Base-by-base conservation (phyloP, 1,140 invertebrate species). In the Steinernema feltiae region DNA sequence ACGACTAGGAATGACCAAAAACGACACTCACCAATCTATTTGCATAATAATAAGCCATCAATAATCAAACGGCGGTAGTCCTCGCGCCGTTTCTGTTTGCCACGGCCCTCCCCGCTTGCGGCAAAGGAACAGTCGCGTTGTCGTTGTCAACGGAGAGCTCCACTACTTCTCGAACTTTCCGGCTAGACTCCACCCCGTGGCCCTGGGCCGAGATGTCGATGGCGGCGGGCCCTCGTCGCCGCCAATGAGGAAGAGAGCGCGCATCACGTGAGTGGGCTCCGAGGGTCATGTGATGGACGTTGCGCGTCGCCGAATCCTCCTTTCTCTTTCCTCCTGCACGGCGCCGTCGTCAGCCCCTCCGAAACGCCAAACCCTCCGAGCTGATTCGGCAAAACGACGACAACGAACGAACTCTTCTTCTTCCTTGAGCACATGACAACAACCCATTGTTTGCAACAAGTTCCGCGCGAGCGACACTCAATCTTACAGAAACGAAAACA, bases 151-250 rank as follows among this genome's bases (percentile, higher is more conserved):
- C 7, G 35, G 7, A 18, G 35, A 41, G 35, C 35, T 41, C 35
- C 35, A n/a, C n/a, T 18, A 41, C 53, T 63, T 63, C 53, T 7
- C 53, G 53, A 63, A 63, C 53, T 63, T 63, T 63, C 53, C 24
- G 24, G 53, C 53, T 3, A 21, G 35, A 21, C 53, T 63, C 53
- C 53, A 15, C 53, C 53, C 24, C 53, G n/a, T 63, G 53, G 53
- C 53, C 53, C 53, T 7, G 53, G 53, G 12, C 53, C 53, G 15
- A 63, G 24, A 63, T 21, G 53, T 3, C 53, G 53, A 12, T 15
- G 24, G 53, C 53, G 53, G 15, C 53, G 53, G 24, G 53, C 53
- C 7, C 35, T 18, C 7, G 53, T 21, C 53, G 53, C 53, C 53
- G 53, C 24, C 53, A 27, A 63, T 27, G 53, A 63, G 53, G 24